Evolutionary conservation across 1,140 invertebrate species (phyloP).

Genomic region (Cydia amplana): DNA sequence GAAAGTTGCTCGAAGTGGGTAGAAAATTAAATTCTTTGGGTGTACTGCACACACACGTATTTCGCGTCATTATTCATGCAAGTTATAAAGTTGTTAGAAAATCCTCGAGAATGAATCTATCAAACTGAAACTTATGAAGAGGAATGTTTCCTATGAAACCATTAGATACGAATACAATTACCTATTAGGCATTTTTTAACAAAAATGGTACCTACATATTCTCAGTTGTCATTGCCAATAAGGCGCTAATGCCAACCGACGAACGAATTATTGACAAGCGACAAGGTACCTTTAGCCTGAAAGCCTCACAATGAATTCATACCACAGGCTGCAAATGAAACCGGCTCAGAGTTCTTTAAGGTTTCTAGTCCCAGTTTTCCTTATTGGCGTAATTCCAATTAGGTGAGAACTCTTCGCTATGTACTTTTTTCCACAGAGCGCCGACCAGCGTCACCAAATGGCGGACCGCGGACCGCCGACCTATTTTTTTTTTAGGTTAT

Average conservation of each 20-base stretch:
- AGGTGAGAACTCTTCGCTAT: neutral
- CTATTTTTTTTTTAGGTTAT: too few species aligned
- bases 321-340: constrained; percentile 5
- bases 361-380: constrained; percentile 29
- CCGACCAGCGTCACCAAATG: too few species aligned
- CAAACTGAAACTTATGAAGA: neutral
- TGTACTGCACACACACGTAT: too few species aligned
- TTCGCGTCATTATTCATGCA: neutral
- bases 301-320: neutral
- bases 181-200: too few species aligned
- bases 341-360: neutral
- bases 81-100: neutral
- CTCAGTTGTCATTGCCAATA: too few species aligned
- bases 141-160: neutral
- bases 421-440: neutral
- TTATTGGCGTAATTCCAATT: constrained; percentile 16
- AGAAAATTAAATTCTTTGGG: too few species aligned
- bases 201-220: too few species aligned
- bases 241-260: too few species aligned
- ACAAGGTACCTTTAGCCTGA: too few species aligned
- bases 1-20: too few species aligned
- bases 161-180: neutral
- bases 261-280: too few species aligned
- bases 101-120: neutral
- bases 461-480: too few species aligned